Base-by-base conservation (phyloP, 2,888 invertebrate genomes). In the Melanostoma scalare region DNA sequence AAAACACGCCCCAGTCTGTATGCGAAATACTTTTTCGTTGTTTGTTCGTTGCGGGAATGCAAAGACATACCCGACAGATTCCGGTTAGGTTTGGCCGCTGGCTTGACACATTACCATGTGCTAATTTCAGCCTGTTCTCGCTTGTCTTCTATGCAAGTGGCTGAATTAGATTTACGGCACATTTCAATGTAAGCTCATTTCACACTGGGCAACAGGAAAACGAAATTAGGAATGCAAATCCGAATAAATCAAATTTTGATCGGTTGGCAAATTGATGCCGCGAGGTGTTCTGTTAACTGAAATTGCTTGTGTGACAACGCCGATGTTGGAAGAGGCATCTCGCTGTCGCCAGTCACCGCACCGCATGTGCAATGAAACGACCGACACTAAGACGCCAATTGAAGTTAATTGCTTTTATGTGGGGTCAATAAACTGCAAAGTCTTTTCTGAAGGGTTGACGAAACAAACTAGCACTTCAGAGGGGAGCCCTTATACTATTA, bases 221-320 rank as follows among this genome's bases (percentile, higher is more conserved):
- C 20, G 55, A 68, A 61, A 75, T 71, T 80, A 72, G 68, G 77
- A 75, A 74, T 78, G 82, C 74, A 84, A 84, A 84, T 84, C 79
- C 38, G 71, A 74, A 84, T 84, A 84, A 84, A 84, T 84, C 78
- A 84, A 84, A 82, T 78, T 77, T 84, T 84, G 79, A 79, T 79
- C 56, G 73, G 9, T n/a, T 53, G 67, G 74, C 75, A 84, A 84
- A 84, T 84, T 84, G 69, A 30, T 77, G 72, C 72, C 72, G 61
- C 55, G 30, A 71, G 81, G 53, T 71, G 63, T 73, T 46, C 56
- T 30, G 2, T 20, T 20, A 20, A 20, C 20, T 20, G 20, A 20
- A 20, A 20, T 20, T 20, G 20, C 6, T 10, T 1, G 31, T n/a
- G 33, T 46, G 42, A 50, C 6, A 4, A 38, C 33, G 58, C 36